Evolutionary conservation across 1,140 invertebrate genomes (phyloP), one percentile per base, ranked within the genome.

Genomic region (Temnothorax curvispinosus): DNA sequence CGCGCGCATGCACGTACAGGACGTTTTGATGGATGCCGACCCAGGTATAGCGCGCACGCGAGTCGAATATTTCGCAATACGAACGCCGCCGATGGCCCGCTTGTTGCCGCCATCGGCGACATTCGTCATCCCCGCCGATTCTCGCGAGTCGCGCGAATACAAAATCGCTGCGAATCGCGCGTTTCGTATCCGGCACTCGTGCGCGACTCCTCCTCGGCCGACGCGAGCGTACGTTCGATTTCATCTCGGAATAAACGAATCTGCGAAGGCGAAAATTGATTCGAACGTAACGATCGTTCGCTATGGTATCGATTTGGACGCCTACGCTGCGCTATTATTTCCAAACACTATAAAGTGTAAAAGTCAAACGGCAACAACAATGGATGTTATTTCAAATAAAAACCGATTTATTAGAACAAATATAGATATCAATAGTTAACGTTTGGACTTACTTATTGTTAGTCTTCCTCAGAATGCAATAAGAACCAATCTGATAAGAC

Each of bases 61-160:
- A 52, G 77, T 81, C 64, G 77, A 69, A 81, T 81, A 81, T 56
- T 27, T 71, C 52, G 50, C 65, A 32, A 81, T 71, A 56, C 8
- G 38, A 15, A 5, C 50, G 50, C 47, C 35, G 9, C n/a, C 50
- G 75, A 80, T 13, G 76, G 58, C 76, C 27, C 60, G 62, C 32
- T 69, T 69, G 77, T 56, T 81, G 77, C 62, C 35, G 32, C 15
- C 52, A n/a, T 54, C 52, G 52, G 18, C 58, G 54, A 11, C 56
- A 56, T 71, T 44, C 18, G 38, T 69, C 50, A 58, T 81, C 15
- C 21, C 65, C 41, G 21, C 21, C 6, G 41, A 9, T 75, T 9
- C 78, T 38, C 38, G 77, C 62, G 76, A 78, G 21, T 27, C 60
- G 60, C 32, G 62, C 76, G 62, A 81, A 81, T 81, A 58, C 41